phyloP scores from a whole-genome alignment of 1,140 invertebrate genomes.

The Drosophila pseudoobscura region DNA sequence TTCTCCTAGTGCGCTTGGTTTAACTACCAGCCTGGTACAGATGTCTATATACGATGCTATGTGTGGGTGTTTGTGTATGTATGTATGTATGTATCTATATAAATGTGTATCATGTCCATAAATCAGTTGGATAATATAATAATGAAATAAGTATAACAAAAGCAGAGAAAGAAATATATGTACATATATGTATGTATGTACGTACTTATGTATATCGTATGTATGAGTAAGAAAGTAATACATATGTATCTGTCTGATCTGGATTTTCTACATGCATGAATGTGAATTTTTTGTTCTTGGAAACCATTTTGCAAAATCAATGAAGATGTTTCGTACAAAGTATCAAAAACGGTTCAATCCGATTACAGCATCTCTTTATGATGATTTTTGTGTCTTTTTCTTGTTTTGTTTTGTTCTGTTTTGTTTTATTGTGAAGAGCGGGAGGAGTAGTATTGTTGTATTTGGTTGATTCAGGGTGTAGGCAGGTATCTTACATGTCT shows the following conservation, averaged over 20 bases:
- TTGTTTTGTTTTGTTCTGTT: background rate
- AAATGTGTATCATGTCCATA: slow-evolving; percentile 29
- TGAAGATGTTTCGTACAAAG: slow-evolving; percentile 6
- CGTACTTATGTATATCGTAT: too few relatives aligned
- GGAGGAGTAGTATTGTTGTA: background rate
- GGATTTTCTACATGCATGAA: background rate
- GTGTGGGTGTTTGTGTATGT: slow-evolving; percentile 14
- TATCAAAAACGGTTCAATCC: slow-evolving; percentile 35
- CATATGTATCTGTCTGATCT: background rate
- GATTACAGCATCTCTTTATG: background rate
- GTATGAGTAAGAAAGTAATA: too few relatives aligned
- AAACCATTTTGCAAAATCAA: slow-evolving; percentile 11
- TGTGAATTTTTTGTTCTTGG: background rate
- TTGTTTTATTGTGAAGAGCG: background rate
- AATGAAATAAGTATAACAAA: slow-evolving; percentile 25
- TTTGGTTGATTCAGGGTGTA: slow-evolving; percentile 4
- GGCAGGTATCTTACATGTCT: slow-evolving; percentile 24
- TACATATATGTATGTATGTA: too few relatives aligned
- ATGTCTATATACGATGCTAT: slow-evolving; percentile 41
- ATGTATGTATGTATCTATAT: slow-evolving; percentile 22
- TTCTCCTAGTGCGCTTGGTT: too few relatives aligned
- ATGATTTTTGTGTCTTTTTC: too few relatives aligned
- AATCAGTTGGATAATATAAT: slow-evolving; percentile 12
- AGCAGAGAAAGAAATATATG: slow-evolving; percentile 4
- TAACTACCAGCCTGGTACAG: slow-evolving; percentile 37